Percentiles rank a stretch among this genome's conserved stretches.
phyloP scores from a whole-genome alignment of 2,113 vertebrate genomes.

The Atherinomorus stipes region DNA sequence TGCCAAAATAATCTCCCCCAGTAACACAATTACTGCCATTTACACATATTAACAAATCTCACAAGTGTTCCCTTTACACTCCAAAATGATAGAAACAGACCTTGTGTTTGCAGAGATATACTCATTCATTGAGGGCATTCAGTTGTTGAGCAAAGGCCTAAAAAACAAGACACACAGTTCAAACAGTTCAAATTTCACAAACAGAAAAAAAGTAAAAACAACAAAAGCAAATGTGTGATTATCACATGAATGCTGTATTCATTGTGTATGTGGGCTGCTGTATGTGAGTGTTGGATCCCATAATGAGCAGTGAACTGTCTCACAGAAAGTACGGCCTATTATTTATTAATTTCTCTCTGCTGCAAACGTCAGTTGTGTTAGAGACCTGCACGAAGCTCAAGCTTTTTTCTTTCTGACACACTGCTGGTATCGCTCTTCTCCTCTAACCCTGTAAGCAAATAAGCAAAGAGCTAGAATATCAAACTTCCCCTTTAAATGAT shows the following conservation, averaged over 20 bases:
- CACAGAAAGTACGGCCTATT: background rate
- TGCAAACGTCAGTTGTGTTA: background rate
- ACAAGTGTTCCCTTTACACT: too few species aligned
- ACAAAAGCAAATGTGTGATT: background rate
- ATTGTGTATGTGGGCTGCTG: background rate
- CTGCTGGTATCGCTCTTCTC: background rate
- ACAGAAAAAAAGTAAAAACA: background rate
- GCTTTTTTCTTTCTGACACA: background rate
- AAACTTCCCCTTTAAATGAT: background rate
- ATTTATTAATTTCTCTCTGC: slow-evolving; percentile 1
- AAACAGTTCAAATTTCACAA: background rate
- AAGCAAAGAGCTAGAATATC: background rate
- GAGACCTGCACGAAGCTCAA: background rate
- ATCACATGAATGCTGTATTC: background rate
- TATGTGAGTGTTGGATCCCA: background rate
- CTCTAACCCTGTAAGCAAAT: background rate
- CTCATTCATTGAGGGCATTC: too few species aligned
- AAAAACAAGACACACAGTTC: too few species aligned
- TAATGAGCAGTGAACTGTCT: background rate
- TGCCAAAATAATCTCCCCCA: too few species aligned
- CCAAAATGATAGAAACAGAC: too few species aligned
- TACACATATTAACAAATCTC: too few species aligned
- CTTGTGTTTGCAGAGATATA: too few species aligned
- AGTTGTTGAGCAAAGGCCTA: too few species aligned
- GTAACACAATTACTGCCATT: too few species aligned